These are phyloP conservation scores for Hyaena hyaena DNA, from an alignment of 2,113 vertebrate species.

Conservation along the genomic window DNA sequence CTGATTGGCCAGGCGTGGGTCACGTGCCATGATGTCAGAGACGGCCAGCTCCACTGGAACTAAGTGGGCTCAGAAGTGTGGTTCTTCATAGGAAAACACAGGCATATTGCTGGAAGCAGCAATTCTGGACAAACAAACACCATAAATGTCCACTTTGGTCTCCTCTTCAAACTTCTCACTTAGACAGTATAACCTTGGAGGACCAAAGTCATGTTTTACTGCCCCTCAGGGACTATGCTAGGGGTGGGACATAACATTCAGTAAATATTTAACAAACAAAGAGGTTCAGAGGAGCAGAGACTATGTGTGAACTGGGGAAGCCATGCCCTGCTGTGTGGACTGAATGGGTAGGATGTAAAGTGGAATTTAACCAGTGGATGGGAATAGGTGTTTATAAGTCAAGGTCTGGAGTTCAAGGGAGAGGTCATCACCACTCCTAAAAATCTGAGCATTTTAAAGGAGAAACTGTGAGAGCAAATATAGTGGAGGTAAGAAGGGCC, in stretches of 20 bases:
- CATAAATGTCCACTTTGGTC: not conserved
- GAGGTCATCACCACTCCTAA: not conserved
- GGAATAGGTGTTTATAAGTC: not conserved
- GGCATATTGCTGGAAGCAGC: not conserved
- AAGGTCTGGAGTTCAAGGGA: not conserved
- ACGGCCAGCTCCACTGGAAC: not conserved
- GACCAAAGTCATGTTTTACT: not conserved
- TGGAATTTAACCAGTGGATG: not conserved
- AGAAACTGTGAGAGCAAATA: not conserved
- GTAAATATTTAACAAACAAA: not conserved
- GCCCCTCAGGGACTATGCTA: not conserved
- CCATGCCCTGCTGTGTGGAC: not conserved
- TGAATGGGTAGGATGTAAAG: not conserved
- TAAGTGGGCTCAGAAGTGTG: not conserved
- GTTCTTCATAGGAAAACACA: not conserved
- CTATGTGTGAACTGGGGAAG: not conserved
- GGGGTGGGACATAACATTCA: not conserved
- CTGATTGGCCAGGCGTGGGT: not conserved
- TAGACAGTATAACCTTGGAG: not conserved
- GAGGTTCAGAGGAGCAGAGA: not conserved
- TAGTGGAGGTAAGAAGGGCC: not conserved
- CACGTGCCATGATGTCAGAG: fast-evolving
- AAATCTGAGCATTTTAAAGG: not conserved
- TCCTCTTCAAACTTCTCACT: not conserved
- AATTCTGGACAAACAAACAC: not conserved